These are phyloP conservation scores for Cephalotes varians DNA, from an alignment of 2,888 invertebrate genomes.

Conservation along the genomic window DNA sequence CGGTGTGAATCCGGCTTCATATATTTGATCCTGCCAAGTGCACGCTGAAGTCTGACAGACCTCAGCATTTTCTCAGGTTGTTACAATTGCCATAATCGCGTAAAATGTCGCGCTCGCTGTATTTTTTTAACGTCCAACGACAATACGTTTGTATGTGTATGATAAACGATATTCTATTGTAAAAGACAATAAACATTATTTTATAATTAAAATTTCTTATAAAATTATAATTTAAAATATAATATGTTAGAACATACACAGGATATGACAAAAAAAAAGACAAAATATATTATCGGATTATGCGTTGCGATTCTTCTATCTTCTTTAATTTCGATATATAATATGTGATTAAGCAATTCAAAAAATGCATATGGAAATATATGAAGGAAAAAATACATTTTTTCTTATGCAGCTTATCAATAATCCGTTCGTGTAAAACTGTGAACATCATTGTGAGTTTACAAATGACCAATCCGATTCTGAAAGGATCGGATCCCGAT, in stretches of 20 bases:
- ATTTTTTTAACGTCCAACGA: not conserved
- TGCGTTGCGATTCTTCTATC: not conserved
- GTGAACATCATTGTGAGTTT: not conserved
- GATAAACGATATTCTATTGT: not conserved
- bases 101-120: not conserved
- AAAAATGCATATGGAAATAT: not conserved
- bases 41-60: not conserved
- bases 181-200: not conserved
- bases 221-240: too few species aligned
- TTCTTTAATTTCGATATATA: not conserved
- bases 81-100: not conserved
- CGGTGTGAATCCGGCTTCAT: constrained; percentile 31
- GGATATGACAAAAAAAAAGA: not conserved
- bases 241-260: not conserved
- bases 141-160: not conserved
- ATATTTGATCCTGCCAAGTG: constrained; percentile 23
- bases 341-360: not conserved
- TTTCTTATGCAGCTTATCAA: not conserved
- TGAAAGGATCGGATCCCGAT: not conserved
- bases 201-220: too few species aligned
- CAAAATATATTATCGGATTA: not conserved
- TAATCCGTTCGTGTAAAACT: not conserved
- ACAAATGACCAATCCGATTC: not conserved
- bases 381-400: not conserved
- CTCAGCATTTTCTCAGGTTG: constrained; percentile 22